Percentiles rank a stretch among this genome's conserved stretches.
Conservation (phyloP, 2,888 invertebrate genomes). For the Marronus borbonicus region DNA sequence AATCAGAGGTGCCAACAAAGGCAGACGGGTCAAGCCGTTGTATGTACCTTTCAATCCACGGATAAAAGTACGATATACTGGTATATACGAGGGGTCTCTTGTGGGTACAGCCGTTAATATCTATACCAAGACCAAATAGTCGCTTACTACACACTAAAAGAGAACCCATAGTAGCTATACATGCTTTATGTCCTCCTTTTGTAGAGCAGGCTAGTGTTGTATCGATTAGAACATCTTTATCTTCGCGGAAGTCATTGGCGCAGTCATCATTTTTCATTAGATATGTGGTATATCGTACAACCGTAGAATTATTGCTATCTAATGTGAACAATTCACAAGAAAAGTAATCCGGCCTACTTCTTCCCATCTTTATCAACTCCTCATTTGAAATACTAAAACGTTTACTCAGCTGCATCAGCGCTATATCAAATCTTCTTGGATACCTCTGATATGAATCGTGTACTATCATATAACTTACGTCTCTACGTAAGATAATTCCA, state of each 20-base stretch:
- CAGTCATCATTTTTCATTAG: constrained; percentile 6
- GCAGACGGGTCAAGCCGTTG: constrained; percentile 1
- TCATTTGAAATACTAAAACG: not conserved
- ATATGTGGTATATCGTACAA: not conserved
- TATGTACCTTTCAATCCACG: constrained; percentile 23
- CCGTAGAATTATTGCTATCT: not conserved
- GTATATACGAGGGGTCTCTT: not conserved
- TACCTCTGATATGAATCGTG: not conserved
- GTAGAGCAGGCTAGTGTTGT: constrained; percentile 9
- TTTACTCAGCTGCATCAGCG: not conserved
- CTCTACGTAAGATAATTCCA: not conserved
- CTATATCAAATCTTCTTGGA: constrained; percentile 36
- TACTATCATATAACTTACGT: constrained; percentile 2
- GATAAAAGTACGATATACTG: constrained; percentile 18
- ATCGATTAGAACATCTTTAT: not conserved
- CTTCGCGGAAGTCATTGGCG: not conserved
- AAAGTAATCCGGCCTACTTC: not conserved
- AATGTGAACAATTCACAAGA: not conserved
- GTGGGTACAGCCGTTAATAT: not conserved
- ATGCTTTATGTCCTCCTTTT: not conserved
- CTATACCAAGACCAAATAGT: constrained; percentile 6
- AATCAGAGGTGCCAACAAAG: not conserved
- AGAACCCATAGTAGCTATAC: not conserved
- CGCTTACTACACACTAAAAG: not conserved
- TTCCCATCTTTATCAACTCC: not conserved